phyloP scores from a whole-genome alignment of 2,888 invertebrate species.

The Aphidoletes aphidimyza region DNA sequence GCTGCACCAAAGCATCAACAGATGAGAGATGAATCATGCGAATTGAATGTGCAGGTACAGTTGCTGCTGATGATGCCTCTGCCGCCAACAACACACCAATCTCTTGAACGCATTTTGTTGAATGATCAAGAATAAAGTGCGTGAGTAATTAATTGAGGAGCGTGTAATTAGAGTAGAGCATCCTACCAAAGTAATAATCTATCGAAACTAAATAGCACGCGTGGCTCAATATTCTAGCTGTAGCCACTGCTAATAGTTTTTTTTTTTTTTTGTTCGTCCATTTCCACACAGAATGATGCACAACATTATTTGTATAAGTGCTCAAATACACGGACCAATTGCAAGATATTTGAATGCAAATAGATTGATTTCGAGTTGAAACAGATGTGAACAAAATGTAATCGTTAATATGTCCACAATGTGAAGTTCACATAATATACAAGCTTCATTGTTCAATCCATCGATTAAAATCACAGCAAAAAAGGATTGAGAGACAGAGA shows the following conservation, averaged over 20 bases:
- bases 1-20: background rate
- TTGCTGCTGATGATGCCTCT: background rate
- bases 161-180: background rate
- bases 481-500: background rate
- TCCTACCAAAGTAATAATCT: background rate
- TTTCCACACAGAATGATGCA: too few relatives aligned
- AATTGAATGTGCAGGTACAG: background rate
- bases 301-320: too few relatives aligned
- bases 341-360: background rate
- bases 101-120: background rate
- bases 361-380: constrained; percentile 49
- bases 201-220: background rate
- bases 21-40: background rate
- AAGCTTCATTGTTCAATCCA: background rate
- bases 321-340: background rate
- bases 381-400: constrained; percentile 34
- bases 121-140: background rate
- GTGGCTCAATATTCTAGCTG: background rate
- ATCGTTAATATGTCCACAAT: too few relatives aligned
- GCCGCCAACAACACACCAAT: too few relatives aligned
- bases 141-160: constrained; percentile 37
- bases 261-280: too few relatives aligned
- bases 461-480: background rate
- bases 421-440: constrained; percentile 18
- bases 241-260: background rate